Evolutionary conservation across 2,888 invertebrate species (phyloP), one percentile per base, ranked within the genome.

Genomic region (Cremastinae sp.): DNA sequence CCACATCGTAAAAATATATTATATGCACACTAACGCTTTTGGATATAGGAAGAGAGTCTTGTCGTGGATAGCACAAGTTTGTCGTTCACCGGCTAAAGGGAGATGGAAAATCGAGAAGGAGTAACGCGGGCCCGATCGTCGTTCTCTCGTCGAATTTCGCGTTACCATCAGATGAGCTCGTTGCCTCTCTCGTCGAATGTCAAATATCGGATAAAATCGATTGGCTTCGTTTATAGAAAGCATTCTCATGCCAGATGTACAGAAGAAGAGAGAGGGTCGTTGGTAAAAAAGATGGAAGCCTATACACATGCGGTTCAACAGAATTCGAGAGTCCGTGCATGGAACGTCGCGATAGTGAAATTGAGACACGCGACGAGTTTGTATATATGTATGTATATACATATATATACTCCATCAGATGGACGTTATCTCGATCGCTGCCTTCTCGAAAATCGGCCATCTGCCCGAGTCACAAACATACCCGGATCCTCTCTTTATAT

Each of bases 201-300:
- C 68, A 69, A 62, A 61, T 69, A 62, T 58, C 49, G 68, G 61
- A 68, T 68, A 56, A 61, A 62, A 68, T 68, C 66, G 68, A 74
- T 68, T 74, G 68, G 66, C 61, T 68, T 74, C 61, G 68, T 68
- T 74, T 66, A 53, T 59, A 61, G 68, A 74, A 45, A 47, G 43
- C 47, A 74, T 55, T 74, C 61, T 12, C 20, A 16, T 58, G 58
- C 61, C 47, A 43, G 35, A 39, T 28, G n/a, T 28, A 22, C n/a
- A 39, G 28, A 51, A 10, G 22, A 43, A 22, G 18, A 28, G 20
- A 37, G 39, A 43, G 65, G 53, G 41, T 22, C 8, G 41, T 35
- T 47, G 58, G 37, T 37, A 20, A 18, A 35, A 45, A n/a, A 18
- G 18, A 66, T 20, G 3, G 59, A 18, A 43, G 4, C 49, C 12